Conservation (phyloP, 2,113 vertebrate species). For the Tragelaphus buxtoni region DNA sequence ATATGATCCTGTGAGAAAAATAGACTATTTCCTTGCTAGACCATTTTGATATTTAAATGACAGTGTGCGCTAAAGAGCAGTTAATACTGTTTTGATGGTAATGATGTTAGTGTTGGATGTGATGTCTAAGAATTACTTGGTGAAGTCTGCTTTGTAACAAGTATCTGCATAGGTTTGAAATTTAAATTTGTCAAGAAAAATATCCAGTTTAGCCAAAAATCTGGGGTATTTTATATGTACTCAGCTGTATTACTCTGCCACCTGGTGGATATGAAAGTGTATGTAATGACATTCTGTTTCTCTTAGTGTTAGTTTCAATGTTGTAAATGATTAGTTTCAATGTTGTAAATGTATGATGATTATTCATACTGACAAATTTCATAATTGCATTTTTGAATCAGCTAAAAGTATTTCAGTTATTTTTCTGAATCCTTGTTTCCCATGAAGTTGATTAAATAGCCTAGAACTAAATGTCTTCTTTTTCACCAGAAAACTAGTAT, state of each 20-base stretch:
- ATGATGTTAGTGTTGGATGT: neutral
- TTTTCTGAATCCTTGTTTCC: constrained; percentile 29
- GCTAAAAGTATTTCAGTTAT: neutral
- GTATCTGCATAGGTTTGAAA: neutral
- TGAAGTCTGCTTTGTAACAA: neutral
- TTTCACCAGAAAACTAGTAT: neutral
- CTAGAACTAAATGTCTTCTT: neutral
- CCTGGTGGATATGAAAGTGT: constrained; percentile 11
- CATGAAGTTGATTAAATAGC: neutral
- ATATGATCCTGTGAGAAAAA: neutral
- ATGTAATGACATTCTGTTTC: neutral
- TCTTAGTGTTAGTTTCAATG: neutral
- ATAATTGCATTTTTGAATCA: neutral
- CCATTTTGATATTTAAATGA: neutral
- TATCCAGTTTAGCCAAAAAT: neutral
- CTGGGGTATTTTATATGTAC: neutral
- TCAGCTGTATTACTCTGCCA: neutral
- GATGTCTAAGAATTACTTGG: neutral
- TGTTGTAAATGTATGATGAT: neutral
- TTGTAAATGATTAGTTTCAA: neutral
- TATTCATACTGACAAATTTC: neutral
- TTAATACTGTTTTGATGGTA: neutral
- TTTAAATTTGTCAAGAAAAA: neutral
- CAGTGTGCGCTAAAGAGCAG: neutral
- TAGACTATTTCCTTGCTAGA: neutral